Percentiles rank a stretch among this genome's conserved stretches.
These are phyloP conservation scores for Yoshiicerus persimilis DNA, from an alignment of 1,140 invertebrate species.

Conservation along the genomic window DNA sequence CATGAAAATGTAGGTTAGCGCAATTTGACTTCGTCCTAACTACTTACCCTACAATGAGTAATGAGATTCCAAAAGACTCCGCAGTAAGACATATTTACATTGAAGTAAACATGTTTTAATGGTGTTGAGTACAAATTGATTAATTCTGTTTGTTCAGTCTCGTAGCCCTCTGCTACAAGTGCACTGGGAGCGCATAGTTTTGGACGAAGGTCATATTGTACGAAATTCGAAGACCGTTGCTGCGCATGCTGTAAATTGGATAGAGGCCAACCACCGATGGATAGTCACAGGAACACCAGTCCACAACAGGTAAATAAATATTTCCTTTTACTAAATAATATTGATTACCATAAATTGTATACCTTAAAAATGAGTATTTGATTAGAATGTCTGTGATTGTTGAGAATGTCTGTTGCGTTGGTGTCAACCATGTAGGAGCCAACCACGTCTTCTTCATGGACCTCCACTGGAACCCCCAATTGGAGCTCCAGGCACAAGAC, in stretches of 20 bases:
- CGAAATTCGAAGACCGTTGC: slow-evolving; percentile 81
- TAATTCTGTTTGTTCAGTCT: neutral
- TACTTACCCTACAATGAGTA: slow-evolving; percentile 58
- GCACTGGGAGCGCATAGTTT: slow-evolving; percentile 79
- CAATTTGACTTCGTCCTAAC: slow-evolving; percentile 60
- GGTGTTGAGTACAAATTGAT: neutral
- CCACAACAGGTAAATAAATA: slow-evolving; percentile 82
- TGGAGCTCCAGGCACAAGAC: slow-evolving; percentile 89
- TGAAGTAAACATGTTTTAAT: neutral
- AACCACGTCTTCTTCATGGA: slow-evolving; percentile 88
- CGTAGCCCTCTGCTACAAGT: slow-evolving; percentile 62
- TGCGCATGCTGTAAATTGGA: slow-evolving; percentile 67
- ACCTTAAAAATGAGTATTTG: no score
- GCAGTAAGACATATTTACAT: neutral
- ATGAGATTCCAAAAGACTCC: slow-evolving; percentile 53
- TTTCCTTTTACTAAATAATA: neutral
- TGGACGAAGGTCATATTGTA: slow-evolving; percentile 91
- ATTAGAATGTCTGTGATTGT: no score
- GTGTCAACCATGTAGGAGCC: slow-evolving; percentile 83
- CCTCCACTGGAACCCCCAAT: slow-evolving; percentile 93
- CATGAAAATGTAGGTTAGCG: slow-evolving; percentile 53
- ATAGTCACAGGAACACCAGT: slow-evolving; percentile 91
- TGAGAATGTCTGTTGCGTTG: no score
- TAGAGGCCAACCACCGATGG: slow-evolving; percentile 72
- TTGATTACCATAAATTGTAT: neutral